These are phyloP conservation scores for Triops cancriformis DNA, from an alignment of 1,140 invertebrate species.

Conservation along the genomic window DNA sequence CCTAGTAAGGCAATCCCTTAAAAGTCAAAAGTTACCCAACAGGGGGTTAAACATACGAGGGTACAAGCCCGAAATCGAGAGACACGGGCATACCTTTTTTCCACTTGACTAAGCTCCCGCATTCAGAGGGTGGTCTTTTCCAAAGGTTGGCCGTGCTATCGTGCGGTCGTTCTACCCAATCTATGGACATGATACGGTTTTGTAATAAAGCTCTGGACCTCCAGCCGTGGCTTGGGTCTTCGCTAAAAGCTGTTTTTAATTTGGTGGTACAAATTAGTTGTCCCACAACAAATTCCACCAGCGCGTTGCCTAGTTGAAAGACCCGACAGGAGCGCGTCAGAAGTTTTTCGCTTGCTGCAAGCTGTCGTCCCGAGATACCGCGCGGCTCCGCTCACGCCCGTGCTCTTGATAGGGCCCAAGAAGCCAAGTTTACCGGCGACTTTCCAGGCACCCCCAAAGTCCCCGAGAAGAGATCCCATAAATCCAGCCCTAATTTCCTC, in stretches of 20 bases:
- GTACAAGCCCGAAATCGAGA: not conserved
- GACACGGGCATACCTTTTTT: not conserved
- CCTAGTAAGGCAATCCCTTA: not conserved
- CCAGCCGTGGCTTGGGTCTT: not conserved
- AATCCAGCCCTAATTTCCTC: constrained; percentile 5
- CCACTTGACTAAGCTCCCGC: not conserved
- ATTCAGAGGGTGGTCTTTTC: not conserved
- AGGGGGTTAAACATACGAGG: constrained; percentile 12
- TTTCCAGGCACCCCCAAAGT: not conserved
- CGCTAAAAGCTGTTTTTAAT: constrained; percentile 11
- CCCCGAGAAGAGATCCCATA: constrained; percentile 1
- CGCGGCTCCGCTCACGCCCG: not conserved
- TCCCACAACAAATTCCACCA: not conserved
- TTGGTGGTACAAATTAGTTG: not conserved
- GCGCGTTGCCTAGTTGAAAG: not conserved
- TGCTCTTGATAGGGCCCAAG: not conserved
- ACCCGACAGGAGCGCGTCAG: not conserved
- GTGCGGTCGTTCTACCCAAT: not conserved
- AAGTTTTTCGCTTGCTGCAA: not conserved
- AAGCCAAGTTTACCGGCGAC: not conserved
- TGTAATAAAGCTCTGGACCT: not conserved
- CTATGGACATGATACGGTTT: not conserved
- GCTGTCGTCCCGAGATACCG: not conserved
- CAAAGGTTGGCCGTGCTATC: not conserved
- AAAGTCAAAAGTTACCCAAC: not conserved